Percentiles rank a stretch among this genome's conserved stretches.
phyloP scores from a whole-genome alignment of 2,113 vertebrate species.

The Zosterops borbonicus region DNA sequence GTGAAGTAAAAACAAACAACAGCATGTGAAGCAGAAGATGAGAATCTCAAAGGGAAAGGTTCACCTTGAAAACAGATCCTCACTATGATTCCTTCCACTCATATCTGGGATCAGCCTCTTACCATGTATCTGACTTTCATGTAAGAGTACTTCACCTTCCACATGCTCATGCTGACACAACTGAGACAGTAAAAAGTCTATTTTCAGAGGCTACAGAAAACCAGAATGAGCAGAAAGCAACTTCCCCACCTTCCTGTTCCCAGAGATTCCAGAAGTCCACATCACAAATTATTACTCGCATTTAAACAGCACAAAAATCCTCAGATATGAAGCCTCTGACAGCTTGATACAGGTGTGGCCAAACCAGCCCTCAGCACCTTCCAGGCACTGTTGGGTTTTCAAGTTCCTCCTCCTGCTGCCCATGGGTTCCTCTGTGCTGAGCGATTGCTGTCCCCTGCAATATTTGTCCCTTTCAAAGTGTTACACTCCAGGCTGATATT shows the following conservation, averaged over 20 bases:
- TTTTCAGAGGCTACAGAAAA: not conserved
- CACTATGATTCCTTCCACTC: not conserved
- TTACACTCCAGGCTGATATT: not conserved
- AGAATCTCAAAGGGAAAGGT: not conserved
- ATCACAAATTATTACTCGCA: not conserved
- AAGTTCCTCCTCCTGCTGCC: not conserved
- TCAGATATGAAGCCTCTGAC: not conserved
- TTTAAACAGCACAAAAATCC: not conserved
- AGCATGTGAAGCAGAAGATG: not conserved
- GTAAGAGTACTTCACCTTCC: not conserved
- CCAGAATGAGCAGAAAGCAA: not conserved
- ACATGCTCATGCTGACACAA: not conserved
- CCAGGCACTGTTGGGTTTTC: not conserved
- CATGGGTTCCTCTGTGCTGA: not conserved
- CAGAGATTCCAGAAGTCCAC: not conserved
- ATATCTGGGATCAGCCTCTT: not conserved
- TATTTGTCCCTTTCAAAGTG: not conserved
- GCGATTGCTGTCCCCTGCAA: not conserved
- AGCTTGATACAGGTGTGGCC: not conserved
- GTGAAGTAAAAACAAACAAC: not conserved
- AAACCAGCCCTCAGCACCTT: not conserved
- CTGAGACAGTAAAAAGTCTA: accelerated
- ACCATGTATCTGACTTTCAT: not conserved
- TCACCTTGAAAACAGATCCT: not conserved
- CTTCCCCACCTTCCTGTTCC: not conserved